Evolutionary conservation across 2,113 vertebrate genomes (phyloP).

Genomic region (Sinocyclocheilus rhinocerous): DNA sequence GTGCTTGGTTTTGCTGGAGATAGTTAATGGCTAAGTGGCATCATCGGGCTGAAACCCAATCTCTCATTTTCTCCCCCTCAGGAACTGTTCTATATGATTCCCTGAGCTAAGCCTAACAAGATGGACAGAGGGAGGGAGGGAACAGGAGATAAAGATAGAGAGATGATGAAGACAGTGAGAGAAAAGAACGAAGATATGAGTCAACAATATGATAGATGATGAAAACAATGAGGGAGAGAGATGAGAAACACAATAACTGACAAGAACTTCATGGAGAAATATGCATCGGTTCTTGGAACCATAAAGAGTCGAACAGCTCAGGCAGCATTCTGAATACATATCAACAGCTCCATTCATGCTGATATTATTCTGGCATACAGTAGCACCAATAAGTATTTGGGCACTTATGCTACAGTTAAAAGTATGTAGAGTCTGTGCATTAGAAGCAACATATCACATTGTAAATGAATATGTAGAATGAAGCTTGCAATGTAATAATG

Average conservation of each 20-base stretch:
- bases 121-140: slow-evolving; percentile 37
- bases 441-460: background rate
- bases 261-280: background rate
- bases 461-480: background rate
- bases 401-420: no score
- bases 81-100: slow-evolving; percentile 64
- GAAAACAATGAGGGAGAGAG: slow-evolving; percentile 31
- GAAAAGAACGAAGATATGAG: slow-evolving; percentile 26
- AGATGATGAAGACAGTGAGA: slow-evolving; percentile 11
- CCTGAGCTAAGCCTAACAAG: slow-evolving; percentile 55
- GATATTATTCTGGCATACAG: background rate
- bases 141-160: slow-evolving; percentile 37
- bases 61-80: slow-evolving; percentile 59
- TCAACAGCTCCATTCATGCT: background rate
- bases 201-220: slow-evolving; percentile 32
- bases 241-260: background rate
- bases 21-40: slow-evolving; percentile 70
- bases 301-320: background rate
- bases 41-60: slow-evolving; percentile 68
- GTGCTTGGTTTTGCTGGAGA: slow-evolving; percentile 59
- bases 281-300: background rate
- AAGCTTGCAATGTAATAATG: background rate
- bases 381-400: background rate
- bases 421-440: background rate
- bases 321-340: background rate